These are phyloP conservation scores for Agriopis aurantiaria DNA, from an alignment of 2,888 invertebrate genomes.

Conservation along the genomic window DNA sequence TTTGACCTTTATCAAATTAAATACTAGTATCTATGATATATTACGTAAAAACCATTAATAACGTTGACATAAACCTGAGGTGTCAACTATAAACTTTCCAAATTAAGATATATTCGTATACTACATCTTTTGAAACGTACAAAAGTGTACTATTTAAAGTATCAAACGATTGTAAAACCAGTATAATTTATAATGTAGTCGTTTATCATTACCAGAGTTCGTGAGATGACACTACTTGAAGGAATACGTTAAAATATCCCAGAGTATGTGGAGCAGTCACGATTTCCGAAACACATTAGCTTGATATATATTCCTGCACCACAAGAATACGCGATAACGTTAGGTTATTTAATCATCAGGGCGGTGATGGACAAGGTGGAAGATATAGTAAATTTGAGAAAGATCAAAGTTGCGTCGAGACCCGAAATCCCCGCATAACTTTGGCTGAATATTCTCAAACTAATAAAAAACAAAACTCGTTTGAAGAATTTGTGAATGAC, in stretches of 20 bases:
- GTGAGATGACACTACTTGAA: conserved; percentile 24
- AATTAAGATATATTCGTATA: not conserved
- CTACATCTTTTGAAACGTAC: not conserved
- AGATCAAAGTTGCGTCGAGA: conserved; percentile 7
- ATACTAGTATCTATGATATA: not conserved
- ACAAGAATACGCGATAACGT: conserved; percentile 5
- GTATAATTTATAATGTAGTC: conserved; percentile 17
- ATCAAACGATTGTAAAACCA: not conserved
- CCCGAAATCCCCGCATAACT: not conserved
- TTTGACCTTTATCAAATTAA: not conserved
- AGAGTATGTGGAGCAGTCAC: conserved; percentile 44
- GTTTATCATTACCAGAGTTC: conserved; percentile 23
- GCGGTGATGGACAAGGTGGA: conserved; percentile 1
- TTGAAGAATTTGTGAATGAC: not conserved
- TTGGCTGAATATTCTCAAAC: not conserved
- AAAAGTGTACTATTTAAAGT: not conserved
- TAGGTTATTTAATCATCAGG: conserved; percentile 12
- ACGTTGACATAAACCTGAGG: not conserved
- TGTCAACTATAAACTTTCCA: not conserved
- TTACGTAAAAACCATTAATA: not conserved
- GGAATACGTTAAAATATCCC: conserved; percentile 28
- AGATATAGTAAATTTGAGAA: conserved; percentile 3
- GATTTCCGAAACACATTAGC: conserved; percentile 46
- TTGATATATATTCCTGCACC: conserved; percentile 18
- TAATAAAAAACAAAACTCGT: not conserved